These are phyloP conservation scores for Phyllotreta cruciferae DNA, from an alignment of 2,888 invertebrate genomes.

Conservation along the genomic window DNA sequence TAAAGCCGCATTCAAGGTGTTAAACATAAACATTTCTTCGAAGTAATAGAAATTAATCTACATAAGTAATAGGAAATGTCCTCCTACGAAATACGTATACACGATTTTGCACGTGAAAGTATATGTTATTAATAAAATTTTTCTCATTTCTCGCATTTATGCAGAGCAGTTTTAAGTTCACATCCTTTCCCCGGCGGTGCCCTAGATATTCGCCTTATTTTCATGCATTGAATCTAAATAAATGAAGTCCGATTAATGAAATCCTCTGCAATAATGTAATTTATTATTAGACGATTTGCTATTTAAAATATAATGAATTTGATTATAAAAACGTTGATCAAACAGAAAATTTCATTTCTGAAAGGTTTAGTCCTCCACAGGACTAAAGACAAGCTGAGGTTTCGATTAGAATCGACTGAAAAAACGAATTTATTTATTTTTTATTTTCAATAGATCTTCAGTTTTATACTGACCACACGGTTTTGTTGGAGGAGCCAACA, in stretches of 20 bases:
- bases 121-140: too few species aligned
- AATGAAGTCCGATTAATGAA: neutral
- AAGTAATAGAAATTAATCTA: too few species aligned
- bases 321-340: too few species aligned
- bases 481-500: constrained; percentile 37
- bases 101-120: constrained; percentile 13
- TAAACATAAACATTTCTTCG: too few species aligned
- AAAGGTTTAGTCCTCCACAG: neutral
- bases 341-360: too few species aligned
- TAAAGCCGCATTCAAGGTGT: too few species aligned
- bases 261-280: neutral
- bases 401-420: constrained; percentile 6
- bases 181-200: constrained; percentile 8
- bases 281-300: neutral
- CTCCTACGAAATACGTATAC: neutral
- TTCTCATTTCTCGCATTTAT: neutral
- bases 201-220: constrained; percentile 9
- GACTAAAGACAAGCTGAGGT: neutral
- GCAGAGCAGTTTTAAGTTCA: constrained; percentile 3
- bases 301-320: neutral
- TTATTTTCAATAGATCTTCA: constrained; percentile 37
- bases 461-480: constrained; percentile 29
- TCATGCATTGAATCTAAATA: neutral
- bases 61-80: too few species aligned
- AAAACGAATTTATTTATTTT: constrained; percentile 16